phyloP scores from a whole-genome alignment of 2,888 invertebrate genomes.

The Tryphoninae sp. region DNA sequence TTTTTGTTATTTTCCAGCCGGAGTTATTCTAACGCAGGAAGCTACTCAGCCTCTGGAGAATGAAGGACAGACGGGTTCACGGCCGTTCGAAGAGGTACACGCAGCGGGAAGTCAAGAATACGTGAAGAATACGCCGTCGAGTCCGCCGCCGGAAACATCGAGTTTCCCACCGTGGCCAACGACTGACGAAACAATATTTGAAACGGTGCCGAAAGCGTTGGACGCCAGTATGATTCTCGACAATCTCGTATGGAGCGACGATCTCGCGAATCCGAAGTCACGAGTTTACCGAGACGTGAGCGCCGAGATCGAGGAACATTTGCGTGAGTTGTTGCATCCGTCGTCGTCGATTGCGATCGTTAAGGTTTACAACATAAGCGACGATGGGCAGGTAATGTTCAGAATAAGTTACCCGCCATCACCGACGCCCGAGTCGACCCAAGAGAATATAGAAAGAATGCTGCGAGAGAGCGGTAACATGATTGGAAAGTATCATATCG shows the following conservation, averaged over 20 bases:
- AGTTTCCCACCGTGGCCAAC: conserved; percentile 77
- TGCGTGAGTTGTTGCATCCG: conserved; percentile 82
- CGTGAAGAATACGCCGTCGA: conserved; percentile 77
- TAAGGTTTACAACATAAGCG: conserved; percentile 76
- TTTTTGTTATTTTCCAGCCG: conserved; percentile 83
- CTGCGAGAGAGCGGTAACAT: conserved; percentile 71
- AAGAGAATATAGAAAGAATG: conserved; percentile 73
- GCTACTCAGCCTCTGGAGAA: conserved; percentile 82
- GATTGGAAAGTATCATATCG: conserved; percentile 75
- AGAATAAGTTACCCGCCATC: conserved; percentile 75
- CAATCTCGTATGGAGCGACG: conserved; percentile 85
- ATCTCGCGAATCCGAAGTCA: conserved; percentile 85
- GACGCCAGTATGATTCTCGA: conserved; percentile 87
- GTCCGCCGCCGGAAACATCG: conserved; percentile 77
- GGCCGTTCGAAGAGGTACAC: conserved; percentile 84
- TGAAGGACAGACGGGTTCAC: conserved; percentile 80
- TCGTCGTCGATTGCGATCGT: conserved; percentile 67
- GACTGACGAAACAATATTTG: conserved; percentile 76
- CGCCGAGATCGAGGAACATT: conserved; percentile 83
- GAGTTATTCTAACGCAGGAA: conserved; percentile 86
- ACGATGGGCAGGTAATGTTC: conserved; percentile 75
- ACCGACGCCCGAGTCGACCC: conserved; percentile 70
- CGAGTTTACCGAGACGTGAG: conserved; percentile 85
- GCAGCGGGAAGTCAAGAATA: conserved; percentile 80
- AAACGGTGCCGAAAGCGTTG: conserved; percentile 86